phyloP scores from a whole-genome alignment of 1,140 invertebrate species.

The Brachionus sp. region DNA sequence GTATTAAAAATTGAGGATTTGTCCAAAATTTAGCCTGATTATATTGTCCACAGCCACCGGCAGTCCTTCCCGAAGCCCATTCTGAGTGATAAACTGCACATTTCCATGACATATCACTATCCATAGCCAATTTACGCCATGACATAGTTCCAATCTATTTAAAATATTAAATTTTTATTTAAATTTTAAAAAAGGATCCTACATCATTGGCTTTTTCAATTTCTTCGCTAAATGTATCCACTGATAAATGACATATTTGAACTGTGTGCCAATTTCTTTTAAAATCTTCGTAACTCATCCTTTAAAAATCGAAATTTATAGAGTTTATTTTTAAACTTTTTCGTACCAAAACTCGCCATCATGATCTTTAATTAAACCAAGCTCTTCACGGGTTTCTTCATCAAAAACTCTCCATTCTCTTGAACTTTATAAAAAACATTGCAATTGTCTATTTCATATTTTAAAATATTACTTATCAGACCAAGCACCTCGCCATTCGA shows the following conservation, averaged over 20 bases:
- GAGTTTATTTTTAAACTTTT: neutral
- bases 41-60: slow-evolving; percentile 45
- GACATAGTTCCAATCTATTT: slow-evolving; percentile 36
- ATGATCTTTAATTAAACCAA: slow-evolving; percentile 63
- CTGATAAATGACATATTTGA: slow-evolving; percentile 45
- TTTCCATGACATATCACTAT: slow-evolving; percentile 27
- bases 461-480: slow-evolving; percentile 18
- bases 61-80: slow-evolving; percentile 38
- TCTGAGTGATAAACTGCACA: slow-evolving; percentile 10
- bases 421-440: neutral
- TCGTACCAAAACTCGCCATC: slow-evolving; percentile 46
- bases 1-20: slow-evolving; percentile 46
- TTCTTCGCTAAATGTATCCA: neutral
- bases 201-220: slow-evolving; percentile 3
- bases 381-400: slow-evolving; percentile 78
- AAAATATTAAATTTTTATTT: neutral
- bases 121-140: slow-evolving; percentile 25
- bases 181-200: neutral
- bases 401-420: slow-evolving; percentile 82
- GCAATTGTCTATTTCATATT: neutral
- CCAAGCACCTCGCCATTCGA: slow-evolving; percentile 83
- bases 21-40: slow-evolving; percentile 36
- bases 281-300: slow-evolving; percentile 44
- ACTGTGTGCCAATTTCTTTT: slow-evolving; percentile 5
- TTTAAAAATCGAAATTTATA: neutral